phyloP scores from a whole-genome alignment of 1,140 invertebrate species.

The Drosophila pandora region DNA sequence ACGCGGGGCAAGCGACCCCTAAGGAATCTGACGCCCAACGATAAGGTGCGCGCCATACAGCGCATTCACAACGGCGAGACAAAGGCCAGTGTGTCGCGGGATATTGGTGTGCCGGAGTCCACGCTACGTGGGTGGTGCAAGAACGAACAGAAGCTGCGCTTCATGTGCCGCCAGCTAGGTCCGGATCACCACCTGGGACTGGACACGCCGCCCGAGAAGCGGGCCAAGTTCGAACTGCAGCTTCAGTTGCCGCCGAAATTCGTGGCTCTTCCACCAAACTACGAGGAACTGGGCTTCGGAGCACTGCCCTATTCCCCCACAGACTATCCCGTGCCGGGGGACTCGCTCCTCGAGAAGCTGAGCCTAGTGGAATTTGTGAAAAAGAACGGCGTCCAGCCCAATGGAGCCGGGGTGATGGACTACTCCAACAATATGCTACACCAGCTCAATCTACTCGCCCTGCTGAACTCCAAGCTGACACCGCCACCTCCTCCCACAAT shows the following conservation, averaged over 20 bases:
- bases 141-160: slow-evolving; percentile 90
- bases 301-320: slow-evolving; percentile 46
- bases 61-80: slow-evolving; percentile 92
- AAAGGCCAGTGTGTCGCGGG: slow-evolving; percentile 91
- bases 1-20: slow-evolving; percentile 89
- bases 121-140: slow-evolving; percentile 94
- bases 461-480: slow-evolving; percentile 64
- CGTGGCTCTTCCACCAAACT: slow-evolving; percentile 50
- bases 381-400: slow-evolving; percentile 83
- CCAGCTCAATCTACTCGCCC: slow-evolving; percentile 60
- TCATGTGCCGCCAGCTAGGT: slow-evolving; percentile 88
- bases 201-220: slow-evolving; percentile 84
- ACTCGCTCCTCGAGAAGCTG: slow-evolving; percentile 64
- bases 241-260: slow-evolving; percentile 73
- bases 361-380: slow-evolving; percentile 74
- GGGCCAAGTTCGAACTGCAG: slow-evolving; percentile 74
- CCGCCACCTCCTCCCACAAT: slow-evolving; percentile 26
- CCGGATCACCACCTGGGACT: slow-evolving; percentile 85
- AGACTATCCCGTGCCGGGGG: slow-evolving; percentile 62
- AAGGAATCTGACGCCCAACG: slow-evolving; percentile 88
- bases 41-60: slow-evolving; percentile 91
- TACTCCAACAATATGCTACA: slow-evolving; percentile 63
- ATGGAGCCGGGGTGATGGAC: slow-evolving; percentile 57
- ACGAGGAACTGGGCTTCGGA: slow-evolving; percentile 72
- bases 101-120: slow-evolving; percentile 92